phyloP scores from a whole-genome alignment of 2,888 invertebrate species.

The Leucania comma region DNA sequence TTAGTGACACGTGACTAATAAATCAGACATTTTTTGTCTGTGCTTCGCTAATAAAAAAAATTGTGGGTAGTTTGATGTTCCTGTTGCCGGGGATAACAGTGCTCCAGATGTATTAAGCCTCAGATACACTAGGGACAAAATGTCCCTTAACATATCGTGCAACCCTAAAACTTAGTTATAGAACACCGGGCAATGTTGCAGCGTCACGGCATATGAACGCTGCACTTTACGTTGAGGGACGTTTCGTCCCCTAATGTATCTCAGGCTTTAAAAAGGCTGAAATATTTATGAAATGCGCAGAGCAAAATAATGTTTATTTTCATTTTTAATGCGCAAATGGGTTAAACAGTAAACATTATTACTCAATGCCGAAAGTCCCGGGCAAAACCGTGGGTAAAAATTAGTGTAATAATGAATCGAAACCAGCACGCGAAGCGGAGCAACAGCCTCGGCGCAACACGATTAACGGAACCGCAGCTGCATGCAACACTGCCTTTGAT shows the following conservation, averaged over 20 bases:
- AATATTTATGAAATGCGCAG: not conserved
- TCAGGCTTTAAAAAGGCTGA: not conserved
- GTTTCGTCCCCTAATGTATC: too few relatives aligned
- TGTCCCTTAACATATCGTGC: too few relatives aligned
- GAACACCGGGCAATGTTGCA: too few relatives aligned
- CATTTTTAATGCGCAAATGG: constrained; percentile 14
- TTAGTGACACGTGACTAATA: constrained; percentile 3
- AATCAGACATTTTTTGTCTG: constrained; percentile 15
- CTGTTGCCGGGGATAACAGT: not conserved
- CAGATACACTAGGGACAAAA: too few relatives aligned
- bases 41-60: constrained; percentile 7
- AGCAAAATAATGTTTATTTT: constrained; percentile 1
- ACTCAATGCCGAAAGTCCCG: constrained; percentile 40
- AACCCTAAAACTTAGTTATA: too few relatives aligned
- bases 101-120: too few relatives aligned
- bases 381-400: constrained; percentile 53
- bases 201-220: too few relatives aligned
- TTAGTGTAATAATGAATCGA: constrained; percentile 61
- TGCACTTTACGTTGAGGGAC: not conserved
- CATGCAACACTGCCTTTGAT: constrained; percentile 70
- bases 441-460: constrained; percentile 71
- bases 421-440: constrained; percentile 66
- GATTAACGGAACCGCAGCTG: constrained; percentile 68
- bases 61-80: not conserved
- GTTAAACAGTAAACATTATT: constrained; percentile 14